These are phyloP conservation scores for Exephanes ischioxanthus DNA, from an alignment of 2,888 invertebrate species.

Conservation along the genomic window DNA sequence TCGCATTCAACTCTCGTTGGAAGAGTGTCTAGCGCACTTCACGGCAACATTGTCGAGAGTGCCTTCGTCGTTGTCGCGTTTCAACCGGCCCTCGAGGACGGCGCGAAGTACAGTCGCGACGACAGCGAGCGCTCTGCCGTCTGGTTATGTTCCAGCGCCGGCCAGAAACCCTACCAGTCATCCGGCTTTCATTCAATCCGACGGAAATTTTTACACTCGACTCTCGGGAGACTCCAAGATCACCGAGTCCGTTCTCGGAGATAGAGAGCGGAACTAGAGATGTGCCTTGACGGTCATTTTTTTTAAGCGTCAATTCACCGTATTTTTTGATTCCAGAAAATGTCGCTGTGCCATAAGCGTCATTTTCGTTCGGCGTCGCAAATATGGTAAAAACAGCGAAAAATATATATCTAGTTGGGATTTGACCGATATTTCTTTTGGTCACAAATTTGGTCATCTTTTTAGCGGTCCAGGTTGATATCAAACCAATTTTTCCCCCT, in stretches of 20 bases:
- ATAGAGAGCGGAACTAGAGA: no score
- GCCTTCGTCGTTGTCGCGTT: background rate
- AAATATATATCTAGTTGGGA: no score
- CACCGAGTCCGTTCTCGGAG: background rate
- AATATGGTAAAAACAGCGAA: no score
- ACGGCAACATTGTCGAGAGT: background rate
- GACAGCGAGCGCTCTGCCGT: conserved; percentile 14
- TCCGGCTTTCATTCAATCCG: conserved; percentile 18
- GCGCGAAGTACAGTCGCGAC: background rate
- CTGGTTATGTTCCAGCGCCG: background rate
- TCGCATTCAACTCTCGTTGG: conserved; percentile 10
- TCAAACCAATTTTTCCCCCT: no score
- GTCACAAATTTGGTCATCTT: no score
- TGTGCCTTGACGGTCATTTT: no score
- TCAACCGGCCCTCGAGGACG: background rate
- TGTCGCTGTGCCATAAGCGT: no score
- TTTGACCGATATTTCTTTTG: no score
- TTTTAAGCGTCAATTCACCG: no score
- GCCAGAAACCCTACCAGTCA: background rate
- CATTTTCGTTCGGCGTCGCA: no score
- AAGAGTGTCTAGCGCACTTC: background rate
- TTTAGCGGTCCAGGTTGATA: no score
- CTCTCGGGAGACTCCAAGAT: background rate
- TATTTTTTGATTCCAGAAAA: no score
- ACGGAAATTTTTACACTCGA: background rate